These are phyloP conservation scores for Dipodomys merriami DNA, from an alignment of 2,113 vertebrate genomes.

Conservation along the genomic window DNA sequence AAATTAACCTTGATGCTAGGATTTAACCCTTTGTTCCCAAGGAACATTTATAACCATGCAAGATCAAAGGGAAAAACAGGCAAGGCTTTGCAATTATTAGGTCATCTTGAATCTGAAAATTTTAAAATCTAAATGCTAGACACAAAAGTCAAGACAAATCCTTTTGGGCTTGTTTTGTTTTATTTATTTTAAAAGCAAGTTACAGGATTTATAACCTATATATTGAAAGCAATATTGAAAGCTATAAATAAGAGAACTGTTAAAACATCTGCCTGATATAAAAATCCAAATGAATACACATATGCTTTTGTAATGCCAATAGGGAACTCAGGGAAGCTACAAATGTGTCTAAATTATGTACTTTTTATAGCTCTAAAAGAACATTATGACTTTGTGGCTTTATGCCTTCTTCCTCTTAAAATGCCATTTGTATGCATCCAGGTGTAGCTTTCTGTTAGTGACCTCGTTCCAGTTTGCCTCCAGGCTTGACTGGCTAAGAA, in stretches of 20 bases:
- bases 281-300: conserved; percentile 52
- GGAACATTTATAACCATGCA: conserved; percentile 54
- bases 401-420: conserved; percentile 60
- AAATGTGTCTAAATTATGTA: conserved; percentile 26
- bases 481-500: conserved; percentile 46
- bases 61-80: neutral
- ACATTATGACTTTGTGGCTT: conserved; percentile 65
- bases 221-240: conserved; percentile 25
- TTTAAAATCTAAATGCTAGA: conserved; percentile 4
- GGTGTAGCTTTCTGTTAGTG: conserved; percentile 21
- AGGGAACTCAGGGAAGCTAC: conserved; percentile 34
- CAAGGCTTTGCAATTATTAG: neutral
- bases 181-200: neutral
- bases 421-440: conserved; percentile 70
- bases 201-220: neutral
- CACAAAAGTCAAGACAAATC: conserved; percentile 30
- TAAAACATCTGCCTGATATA: conserved; percentile 25
- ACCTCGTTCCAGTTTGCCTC: conserved; percentile 53
- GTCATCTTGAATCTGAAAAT: conserved; percentile 46
- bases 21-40: conserved; percentile 67
- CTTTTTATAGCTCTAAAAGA: conserved; percentile 57
- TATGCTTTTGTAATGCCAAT: conserved; percentile 11
- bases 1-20: conserved; percentile 70
- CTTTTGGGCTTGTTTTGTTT: conserved; percentile 12
- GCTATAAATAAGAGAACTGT: neutral